Conservation (phyloP, 2,797 vertebrate genomes). For the Galago senegalensis region DNA sequence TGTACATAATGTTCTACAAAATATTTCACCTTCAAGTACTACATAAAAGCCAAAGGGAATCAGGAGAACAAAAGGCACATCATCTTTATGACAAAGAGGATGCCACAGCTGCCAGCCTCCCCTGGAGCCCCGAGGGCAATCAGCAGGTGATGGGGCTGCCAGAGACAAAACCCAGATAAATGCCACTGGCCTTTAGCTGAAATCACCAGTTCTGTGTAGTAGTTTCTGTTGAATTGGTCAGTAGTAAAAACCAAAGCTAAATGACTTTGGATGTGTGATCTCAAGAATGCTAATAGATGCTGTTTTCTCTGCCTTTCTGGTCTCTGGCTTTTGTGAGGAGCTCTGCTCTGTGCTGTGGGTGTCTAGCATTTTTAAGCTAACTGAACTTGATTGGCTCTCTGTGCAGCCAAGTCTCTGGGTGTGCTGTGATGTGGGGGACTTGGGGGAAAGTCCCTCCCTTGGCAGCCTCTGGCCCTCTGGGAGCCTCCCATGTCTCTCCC, state of each 20-base stretch:
- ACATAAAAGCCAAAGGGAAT: background rate
- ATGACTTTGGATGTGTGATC: background rate
- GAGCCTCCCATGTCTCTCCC: background rate
- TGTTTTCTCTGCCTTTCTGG: background rate
- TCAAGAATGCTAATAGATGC: fast-evolving
- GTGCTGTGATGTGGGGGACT: too few relatives aligned
- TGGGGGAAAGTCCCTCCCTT: fast-evolving
- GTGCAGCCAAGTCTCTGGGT: too few relatives aligned
- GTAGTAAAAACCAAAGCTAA: background rate
- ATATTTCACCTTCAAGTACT: constrained; percentile 14
- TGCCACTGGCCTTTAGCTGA: background rate
- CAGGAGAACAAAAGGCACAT: background rate
- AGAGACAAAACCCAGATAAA: background rate
- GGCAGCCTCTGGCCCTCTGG: fast-evolving
- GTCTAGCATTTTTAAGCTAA: background rate
- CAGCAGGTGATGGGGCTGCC: background rate
- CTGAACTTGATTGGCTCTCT: background rate
- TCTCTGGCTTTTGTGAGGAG: fast-evolving
- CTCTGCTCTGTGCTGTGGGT: background rate
- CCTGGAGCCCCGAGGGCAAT: background rate
- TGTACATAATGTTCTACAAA: background rate
- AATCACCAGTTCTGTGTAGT: background rate
- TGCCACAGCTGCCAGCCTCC: background rate
- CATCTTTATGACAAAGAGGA: background rate
- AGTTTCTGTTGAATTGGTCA: background rate